These are phyloP conservation scores for Nycticebus coucang DNA, from an alignment of 2,113 vertebrate genomes.

Conservation along the genomic window DNA sequence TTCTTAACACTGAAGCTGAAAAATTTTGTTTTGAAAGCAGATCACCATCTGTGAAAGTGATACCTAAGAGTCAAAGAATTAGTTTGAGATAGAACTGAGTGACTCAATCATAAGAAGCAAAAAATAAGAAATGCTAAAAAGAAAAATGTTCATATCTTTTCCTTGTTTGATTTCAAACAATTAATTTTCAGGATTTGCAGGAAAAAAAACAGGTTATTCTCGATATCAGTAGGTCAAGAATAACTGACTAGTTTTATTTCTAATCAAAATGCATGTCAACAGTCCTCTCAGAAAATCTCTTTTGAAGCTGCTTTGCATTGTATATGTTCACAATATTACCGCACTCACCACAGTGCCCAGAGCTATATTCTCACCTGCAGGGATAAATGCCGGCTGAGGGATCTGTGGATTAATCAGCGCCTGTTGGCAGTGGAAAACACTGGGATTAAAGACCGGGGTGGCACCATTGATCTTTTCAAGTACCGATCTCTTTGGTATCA, in stretches of 20 bases:
- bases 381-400: constrained; percentile 94
- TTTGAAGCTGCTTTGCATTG: neutral
- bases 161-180: constrained; percentile 47
- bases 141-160: constrained; percentile 65
- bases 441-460: constrained; percentile 94
- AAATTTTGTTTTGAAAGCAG: neutral
- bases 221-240: neutral
- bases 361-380: constrained; percentile 90
- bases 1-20: neutral
- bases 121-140: constrained; percentile 72
- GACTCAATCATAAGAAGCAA: constrained; percentile 72
- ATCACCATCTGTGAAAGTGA: neutral
- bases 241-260: constrained; percentile 26
- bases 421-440: constrained; percentile 98
- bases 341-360: neutral
- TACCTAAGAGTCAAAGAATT: constrained; percentile 82
- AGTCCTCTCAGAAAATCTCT: neutral
- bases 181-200: constrained; percentile 26
- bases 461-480: constrained; percentile 96
- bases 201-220: neutral
- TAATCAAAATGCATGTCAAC: neutral
- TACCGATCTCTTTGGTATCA: constrained; percentile 95
- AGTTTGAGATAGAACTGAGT: constrained; percentile 80
- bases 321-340: neutral
- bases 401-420: constrained; percentile 97